These are phyloP conservation scores for Hirtodrosophila trivittata DNA, from an alignment of 2,888 invertebrate species.

Conservation along the genomic window DNA sequence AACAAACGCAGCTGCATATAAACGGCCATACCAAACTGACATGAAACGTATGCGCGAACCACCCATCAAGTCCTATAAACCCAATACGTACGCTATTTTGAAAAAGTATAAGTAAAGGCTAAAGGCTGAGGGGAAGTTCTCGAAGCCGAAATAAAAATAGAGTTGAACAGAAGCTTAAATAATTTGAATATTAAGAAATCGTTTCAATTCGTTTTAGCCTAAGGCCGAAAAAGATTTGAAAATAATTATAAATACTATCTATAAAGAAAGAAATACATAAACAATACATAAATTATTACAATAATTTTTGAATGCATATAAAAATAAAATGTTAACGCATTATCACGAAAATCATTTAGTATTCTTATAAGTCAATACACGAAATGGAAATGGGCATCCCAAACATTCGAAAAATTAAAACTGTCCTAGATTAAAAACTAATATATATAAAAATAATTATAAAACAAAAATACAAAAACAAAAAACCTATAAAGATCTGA, in stretches of 20 bases:
- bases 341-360: no score
- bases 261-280: constrained; percentile 25
- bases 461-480: neutral
- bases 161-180: no score
- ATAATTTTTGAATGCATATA: neutral
- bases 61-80: constrained; percentile 78
- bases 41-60: constrained; percentile 80
- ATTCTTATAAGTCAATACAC: no score
- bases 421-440: no score
- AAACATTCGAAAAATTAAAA: no score
- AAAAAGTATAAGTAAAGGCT: constrained; percentile 75
- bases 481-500: neutral
- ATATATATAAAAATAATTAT: no score
- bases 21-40: constrained; percentile 79
- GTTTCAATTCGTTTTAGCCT: constrained; percentile 41
- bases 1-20: constrained; percentile 77
- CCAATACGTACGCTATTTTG: constrained; percentile 74
- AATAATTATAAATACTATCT: constrained; percentile 30
- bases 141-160: constrained; percentile 20
- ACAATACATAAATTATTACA: no score
- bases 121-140: constrained; percentile 14
- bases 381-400: no score
- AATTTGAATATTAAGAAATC: constrained; percentile 19
- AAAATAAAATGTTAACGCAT: no score
- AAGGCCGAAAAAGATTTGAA: constrained; percentile 11